Conservation (phyloP, 1,140 invertebrate genomes). For the Habropoda laboriosa region DNA sequence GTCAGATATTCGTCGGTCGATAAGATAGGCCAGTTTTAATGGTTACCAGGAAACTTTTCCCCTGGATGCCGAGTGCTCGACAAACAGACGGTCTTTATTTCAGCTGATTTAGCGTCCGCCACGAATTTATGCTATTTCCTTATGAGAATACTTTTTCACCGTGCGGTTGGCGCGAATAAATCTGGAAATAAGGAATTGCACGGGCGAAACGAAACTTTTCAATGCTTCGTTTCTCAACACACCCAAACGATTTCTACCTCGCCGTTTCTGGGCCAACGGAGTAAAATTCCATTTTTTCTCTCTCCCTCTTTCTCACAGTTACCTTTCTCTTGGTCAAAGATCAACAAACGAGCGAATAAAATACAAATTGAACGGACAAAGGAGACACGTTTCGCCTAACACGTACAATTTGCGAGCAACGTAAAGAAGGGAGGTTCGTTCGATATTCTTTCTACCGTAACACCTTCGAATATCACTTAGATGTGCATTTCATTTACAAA, state of each 20-base stretch:
- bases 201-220: constrained; percentile 45
- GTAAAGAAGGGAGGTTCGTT: too few relatives aligned
- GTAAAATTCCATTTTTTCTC: constrained; percentile 22
- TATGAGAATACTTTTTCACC: constrained; percentile 50
- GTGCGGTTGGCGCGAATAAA: constrained; percentile 22
- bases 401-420: too few relatives aligned
- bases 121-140: constrained; percentile 54
- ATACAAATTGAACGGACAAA: background rate
- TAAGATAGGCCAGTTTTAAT: constrained; percentile 9
- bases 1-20: constrained; percentile 11
- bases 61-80: constrained; percentile 29
- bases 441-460: too few relatives aligned
- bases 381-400: too few relatives aligned
- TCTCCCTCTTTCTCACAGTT: background rate
- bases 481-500: background rate
- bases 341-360: constrained; percentile 6
- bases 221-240: constrained; percentile 22
- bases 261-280: constrained; percentile 2
- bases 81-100: constrained; percentile 55
- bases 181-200: constrained; percentile 33
- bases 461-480: background rate
- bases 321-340: background rate
- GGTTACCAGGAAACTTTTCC: constrained; percentile 23
- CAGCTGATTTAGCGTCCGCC: constrained; percentile 40
- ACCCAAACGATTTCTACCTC: constrained; percentile 6